phyloP scores from a whole-genome alignment of 2,113 vertebrate species.

The Anolis carolinensis region DNA sequence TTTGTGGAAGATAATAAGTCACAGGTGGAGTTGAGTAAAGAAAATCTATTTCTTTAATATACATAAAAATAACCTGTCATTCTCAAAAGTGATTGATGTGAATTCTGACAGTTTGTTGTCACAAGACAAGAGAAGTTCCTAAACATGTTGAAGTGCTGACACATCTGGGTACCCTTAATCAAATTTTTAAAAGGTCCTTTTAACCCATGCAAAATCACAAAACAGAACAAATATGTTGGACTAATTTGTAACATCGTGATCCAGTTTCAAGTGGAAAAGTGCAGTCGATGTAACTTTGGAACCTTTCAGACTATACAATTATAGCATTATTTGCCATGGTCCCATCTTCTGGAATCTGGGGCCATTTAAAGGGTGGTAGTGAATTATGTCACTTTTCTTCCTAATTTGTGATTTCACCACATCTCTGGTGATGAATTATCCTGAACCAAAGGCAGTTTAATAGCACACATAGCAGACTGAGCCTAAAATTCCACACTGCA shows the following conservation, averaged over 20 bases:
- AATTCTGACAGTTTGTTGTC: conserved; percentile 27
- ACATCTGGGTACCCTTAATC: conserved; percentile 5
- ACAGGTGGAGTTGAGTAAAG: conserved; percentile 35
- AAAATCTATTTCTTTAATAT: conserved; percentile 38
- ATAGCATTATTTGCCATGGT: too few species aligned
- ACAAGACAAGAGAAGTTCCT: conserved; percentile 18
- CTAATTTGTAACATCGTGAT: neutral
- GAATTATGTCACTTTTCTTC: too few species aligned
- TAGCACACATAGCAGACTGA: too few species aligned
- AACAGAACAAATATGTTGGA: neutral
- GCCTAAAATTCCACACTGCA: neutral
- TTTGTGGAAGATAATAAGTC: conserved; percentile 30
- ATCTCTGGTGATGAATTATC: too few species aligned
- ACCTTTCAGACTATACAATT: too few species aligned
- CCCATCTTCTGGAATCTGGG: too few species aligned
- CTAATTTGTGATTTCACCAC: too few species aligned
- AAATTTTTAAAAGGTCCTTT: conserved; percentile 28
- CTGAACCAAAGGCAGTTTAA: too few species aligned
- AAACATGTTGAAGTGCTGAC: neutral
- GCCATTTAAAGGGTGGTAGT: too few species aligned
- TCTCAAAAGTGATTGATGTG: conserved; percentile 30
- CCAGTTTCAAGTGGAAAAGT: neutral
- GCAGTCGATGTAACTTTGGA: neutral
- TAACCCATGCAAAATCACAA: conserved; percentile 13
- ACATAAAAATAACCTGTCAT: conserved; percentile 38